phyloP scores from a whole-genome alignment of 1,140 invertebrate species.

The Diabrotica virgifera region DNA sequence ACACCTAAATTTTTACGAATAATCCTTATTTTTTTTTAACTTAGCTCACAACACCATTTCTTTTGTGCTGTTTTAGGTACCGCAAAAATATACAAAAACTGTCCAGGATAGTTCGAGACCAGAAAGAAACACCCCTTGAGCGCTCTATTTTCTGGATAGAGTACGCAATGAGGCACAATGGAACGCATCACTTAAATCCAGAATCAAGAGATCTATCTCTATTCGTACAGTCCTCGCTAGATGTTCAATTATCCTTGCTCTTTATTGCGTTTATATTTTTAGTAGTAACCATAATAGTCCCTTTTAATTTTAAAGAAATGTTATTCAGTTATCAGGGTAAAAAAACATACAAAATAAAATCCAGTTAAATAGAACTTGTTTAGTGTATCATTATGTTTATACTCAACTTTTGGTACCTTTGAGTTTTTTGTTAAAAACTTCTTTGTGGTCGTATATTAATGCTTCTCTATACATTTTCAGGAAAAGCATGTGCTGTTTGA shows the following conservation, averaged over 20 bases:
- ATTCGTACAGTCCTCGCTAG: slow-evolving; percentile 16
- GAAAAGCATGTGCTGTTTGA: too few relatives aligned
- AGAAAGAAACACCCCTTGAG: slow-evolving; percentile 45
- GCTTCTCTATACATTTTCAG: too few relatives aligned
- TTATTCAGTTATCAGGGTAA: too few relatives aligned
- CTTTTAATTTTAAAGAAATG: too few relatives aligned
- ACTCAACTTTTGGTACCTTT: too few relatives aligned
- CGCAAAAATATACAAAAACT: slow-evolving; percentile 39
- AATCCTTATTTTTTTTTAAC: background rate
- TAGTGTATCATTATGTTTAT: too few relatives aligned
- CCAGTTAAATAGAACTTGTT: too few relatives aligned
- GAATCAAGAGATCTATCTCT: slow-evolving; percentile 14
- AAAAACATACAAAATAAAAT: too few relatives aligned
- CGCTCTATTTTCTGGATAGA: slow-evolving; percentile 55
- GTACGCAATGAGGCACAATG: slow-evolving; percentile 53
- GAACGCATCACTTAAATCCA: slow-evolving; percentile 35
- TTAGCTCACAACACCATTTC: background rate
- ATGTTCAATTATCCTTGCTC: slow-evolving; percentile 24
- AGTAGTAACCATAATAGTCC: too few relatives aligned
- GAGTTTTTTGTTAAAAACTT: too few relatives aligned
- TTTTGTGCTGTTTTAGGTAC: slow-evolving; percentile 34
- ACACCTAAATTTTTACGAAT: too few relatives aligned
- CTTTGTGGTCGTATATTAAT: too few relatives aligned
- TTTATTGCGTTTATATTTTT: background rate
- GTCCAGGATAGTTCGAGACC: slow-evolving; percentile 44